Conservation (phyloP, 2,113 vertebrate species). For the Gymnocephalus cernua region DNA sequence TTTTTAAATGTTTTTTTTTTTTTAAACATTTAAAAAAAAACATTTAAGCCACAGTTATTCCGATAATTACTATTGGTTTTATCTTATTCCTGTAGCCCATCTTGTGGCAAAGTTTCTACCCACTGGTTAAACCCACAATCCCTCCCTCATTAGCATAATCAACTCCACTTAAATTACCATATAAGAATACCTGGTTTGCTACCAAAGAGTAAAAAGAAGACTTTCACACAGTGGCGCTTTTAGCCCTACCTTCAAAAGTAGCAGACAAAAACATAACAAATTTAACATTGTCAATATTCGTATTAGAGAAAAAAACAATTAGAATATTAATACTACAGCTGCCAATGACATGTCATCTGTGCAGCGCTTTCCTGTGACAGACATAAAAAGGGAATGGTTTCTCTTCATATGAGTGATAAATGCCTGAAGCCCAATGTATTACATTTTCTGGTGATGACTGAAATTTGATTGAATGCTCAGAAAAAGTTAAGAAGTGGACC, state of each 20-base stretch:
- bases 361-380: no score
- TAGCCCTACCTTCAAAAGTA: no score
- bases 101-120: slow-evolving; percentile 6
- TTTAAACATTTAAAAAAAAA: no score
- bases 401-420: not conserved
- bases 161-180: no score
- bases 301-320: not conserved
- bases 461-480: not conserved
- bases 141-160: slow-evolving; percentile 35
- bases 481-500: not conserved
- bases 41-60: no score
- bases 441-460: not conserved
- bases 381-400: no score
- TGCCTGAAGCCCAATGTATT: not conserved
- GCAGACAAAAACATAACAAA: not conserved
- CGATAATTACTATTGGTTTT: no score
- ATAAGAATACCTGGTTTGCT: not conserved
- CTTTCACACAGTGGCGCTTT: no score
- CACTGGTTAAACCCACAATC: slow-evolving; percentile 68
- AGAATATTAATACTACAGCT: not conserved
- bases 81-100: no score
- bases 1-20: no score
- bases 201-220: not conserved
- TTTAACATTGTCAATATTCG: not conserved
- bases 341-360: not conserved